Base-by-base conservation (phyloP, 35 echinoderm and acorn worm genomes). In the Antedon bifida region DNA sequence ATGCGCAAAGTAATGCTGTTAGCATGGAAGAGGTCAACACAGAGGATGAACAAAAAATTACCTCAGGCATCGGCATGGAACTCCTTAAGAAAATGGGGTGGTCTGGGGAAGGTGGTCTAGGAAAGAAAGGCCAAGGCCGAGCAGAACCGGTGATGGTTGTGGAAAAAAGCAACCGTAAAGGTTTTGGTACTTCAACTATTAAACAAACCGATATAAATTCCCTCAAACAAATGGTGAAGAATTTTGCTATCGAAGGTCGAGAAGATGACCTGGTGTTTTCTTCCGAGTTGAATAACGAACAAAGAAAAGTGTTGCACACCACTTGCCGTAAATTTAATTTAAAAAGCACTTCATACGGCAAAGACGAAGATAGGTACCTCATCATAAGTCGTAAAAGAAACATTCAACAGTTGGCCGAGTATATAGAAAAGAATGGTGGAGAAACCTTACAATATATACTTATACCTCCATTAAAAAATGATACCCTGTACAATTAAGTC, bases 51-150 rank as follows among this genome's bases (percentile, higher is more conserved):
- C 33, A 80, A 35, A 34, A 36, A 23, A 34, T 38, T 29, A 38
- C 34, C 0, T 80, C 78, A 26, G 36, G 36, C 16, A 80, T 80
- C 39, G 78, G 78, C 11, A 80, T 34, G n/a, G 4, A 80, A 38
- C 78, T 80, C n/a, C 7, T 80, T 34, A 80, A 80, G 35, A 80
- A 80, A 38, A 80, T 80, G 78, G 78, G 78, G 39, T 80, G 78
- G 78, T 36, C 33, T 80, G 78, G 78, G 51, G 51, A 64, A 35
- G 78, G 78, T 3, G 78, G 78, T 21, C 29, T 80, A 14, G 78
- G 78, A 26, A 80, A 80, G 78, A 38, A 80, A 36, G 78, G 78
- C 11, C 34, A 80, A 36, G n/a, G n/a, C 7, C 23, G 33, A 38
- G 36, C 12, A 13, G 78, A 80, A 80, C n/a, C 35, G 23, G 33